These are phyloP conservation scores for Gymnogyps californianus DNA, from an alignment of 2,113 vertebrate species.

Conservation along the genomic window DNA sequence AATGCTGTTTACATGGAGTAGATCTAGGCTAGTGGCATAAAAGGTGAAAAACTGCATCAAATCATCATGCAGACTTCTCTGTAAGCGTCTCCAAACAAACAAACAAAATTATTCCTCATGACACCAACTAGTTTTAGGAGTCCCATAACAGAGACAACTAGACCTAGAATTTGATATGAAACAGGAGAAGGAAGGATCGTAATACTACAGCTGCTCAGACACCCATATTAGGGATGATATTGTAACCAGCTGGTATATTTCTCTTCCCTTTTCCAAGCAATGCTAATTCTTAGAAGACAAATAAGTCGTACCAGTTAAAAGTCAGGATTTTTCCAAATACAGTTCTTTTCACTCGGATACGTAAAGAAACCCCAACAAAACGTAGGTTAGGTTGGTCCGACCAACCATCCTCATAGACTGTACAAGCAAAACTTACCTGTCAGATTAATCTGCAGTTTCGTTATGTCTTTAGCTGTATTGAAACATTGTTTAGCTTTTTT, in stretches of 20 bases:
- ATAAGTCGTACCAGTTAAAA: background rate
- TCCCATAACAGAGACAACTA: background rate
- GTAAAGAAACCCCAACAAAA: accelerated
- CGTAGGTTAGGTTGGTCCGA: background rate
- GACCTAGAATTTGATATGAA: background rate
- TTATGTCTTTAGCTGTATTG: conserved; percentile 76
- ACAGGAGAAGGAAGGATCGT: background rate
- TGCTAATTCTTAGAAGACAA: background rate
- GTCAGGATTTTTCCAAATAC: background rate
- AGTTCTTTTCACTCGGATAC: background rate
- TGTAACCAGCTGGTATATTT: background rate
- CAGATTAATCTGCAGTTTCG: conserved; percentile 80
- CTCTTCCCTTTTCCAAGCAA: background rate
- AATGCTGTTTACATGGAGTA: background rate
- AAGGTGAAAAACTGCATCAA: background rate
- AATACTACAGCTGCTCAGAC: background rate
- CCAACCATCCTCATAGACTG: background rate
- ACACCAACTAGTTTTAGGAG: background rate
- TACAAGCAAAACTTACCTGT: conserved; percentile 77
- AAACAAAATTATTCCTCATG: background rate
- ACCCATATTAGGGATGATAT: background rate
- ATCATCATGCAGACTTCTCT: background rate
- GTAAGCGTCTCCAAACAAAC: background rate
- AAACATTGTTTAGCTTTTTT: conserved; percentile 86
- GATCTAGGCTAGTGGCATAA: background rate